Base-by-base conservation (phyloP, 2,888 invertebrate genomes). In the Aspidiotus rigidus region DNA sequence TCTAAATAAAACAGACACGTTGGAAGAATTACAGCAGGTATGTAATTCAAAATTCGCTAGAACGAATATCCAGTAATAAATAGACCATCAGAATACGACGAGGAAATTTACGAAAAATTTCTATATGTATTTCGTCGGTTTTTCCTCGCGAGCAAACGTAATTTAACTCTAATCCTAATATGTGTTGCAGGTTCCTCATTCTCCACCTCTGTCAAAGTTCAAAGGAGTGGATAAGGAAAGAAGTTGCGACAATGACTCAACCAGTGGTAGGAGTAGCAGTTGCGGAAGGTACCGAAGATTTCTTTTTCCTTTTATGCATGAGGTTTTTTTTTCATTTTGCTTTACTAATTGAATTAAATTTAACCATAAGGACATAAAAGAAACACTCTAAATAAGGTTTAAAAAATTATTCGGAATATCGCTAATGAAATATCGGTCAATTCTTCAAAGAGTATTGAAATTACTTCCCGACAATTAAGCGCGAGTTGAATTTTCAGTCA, bases 1-100 rank as follows among this genome's bases (percentile, higher is more conserved):
- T 73, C 80, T 86, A 62, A 87, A 89, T 53, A 83, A 87, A 72
- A 87, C 86, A 72, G 88, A 89, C 76, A 84, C 85, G 11, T 72
- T 72, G 13, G 74, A 74, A 69, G 75, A 75, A 42, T 49, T 71
- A 10, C 74, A 74, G 70, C 74, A 74, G 71, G 74, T 74, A 49
- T 28, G 13, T 54, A 44, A 13, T 49, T 44, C 11, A 10, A 44
- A 10, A 49, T n/a, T n/a, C 49, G 11, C 11, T 10, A 44, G 49
- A 44, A 11, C 8, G 49, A 44, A 11, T 44, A 8, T 44, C 49
- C 49, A n/a, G 49, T 8, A 44, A 44, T 44, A 44, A 44, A 49
- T n/a, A n/a, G 10, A 49, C n/a, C n/a, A 49, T 49, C 28, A 49
- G 49, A 13, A n/a, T 49, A 11, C n/a, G 49, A 3, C 3, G 49